Percentiles rank a stretch among this genome's conserved stretches.
These are phyloP conservation scores for Chalcosyrphus nemorum DNA, from an alignment of 2,888 invertebrate genomes.

Conservation along the genomic window DNA sequence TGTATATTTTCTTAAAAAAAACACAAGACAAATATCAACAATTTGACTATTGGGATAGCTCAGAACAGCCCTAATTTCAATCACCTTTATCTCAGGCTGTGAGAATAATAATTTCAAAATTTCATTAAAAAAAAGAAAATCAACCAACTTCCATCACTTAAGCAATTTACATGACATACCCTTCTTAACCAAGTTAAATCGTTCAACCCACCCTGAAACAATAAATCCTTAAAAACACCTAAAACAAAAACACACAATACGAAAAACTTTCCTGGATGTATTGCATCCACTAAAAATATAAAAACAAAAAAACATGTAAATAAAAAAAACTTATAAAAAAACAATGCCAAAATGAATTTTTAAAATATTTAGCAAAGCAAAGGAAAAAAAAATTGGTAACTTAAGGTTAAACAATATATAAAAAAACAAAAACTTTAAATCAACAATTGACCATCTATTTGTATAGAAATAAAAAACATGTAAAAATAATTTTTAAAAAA, in stretches of 20 bases:
- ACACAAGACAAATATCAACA: background rate
- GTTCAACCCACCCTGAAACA: constrained; percentile 58
- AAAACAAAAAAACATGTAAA: constrained; percentile 48
- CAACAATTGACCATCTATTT: constrained; percentile 72
- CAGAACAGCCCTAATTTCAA: background rate
- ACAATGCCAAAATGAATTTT: constrained; percentile 59
- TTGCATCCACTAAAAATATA: constrained; percentile 37
- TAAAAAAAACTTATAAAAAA: constrained; percentile 22
- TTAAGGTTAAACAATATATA: constrained; percentile 40
- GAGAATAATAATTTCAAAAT: constrained; percentile 41
- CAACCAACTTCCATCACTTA: constrained; percentile 48
- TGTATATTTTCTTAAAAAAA: background rate
- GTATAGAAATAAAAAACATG: constrained; percentile 56
- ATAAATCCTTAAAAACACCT: constrained; percentile 23
- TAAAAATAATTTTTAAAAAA: constrained; percentile 38
- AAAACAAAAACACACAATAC: too few species aligned
- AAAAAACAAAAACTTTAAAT: constrained; percentile 37
- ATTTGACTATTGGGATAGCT: background rate
- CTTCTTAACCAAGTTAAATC: background rate
- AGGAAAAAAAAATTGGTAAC: constrained; percentile 54
- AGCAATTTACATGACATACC: background rate
- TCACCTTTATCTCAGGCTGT: constrained; percentile 46
- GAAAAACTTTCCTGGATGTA: constrained; percentile 44
- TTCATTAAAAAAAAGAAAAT: constrained; percentile 14
- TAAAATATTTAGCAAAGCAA: constrained; percentile 36